A percentile compares a stretch with the other conserved stretches of the same genome.
Evolutionary conservation across 2,113 vertebrate genomes (phyloP).

Genomic region (Alectura lathami): DNA sequence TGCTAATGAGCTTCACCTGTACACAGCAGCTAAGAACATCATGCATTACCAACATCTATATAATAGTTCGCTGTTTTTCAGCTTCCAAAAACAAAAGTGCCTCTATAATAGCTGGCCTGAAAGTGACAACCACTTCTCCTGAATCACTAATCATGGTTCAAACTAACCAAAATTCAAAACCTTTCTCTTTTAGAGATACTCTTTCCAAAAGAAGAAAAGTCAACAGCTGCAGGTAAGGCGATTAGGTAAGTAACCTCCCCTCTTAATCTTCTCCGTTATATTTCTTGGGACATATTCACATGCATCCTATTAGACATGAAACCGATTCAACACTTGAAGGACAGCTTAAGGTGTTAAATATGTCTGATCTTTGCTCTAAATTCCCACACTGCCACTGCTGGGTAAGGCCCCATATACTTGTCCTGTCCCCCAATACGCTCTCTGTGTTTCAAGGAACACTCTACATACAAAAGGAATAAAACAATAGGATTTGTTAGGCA

Average conservation of each 20-base stretch:
- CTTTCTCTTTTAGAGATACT: neutral
- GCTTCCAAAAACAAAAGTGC: neutral
- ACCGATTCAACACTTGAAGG: neutral
- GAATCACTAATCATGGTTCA: neutral
- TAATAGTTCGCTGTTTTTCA: neutral
- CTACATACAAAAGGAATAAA: neutral
- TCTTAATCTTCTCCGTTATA: neutral
- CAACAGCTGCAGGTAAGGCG: neutral
- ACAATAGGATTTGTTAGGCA: neutral
- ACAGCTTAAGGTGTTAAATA: neutral
- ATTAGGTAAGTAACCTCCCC: neutral
- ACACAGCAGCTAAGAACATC: neutral
- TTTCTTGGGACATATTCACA: neutral
- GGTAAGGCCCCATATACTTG: neutral
- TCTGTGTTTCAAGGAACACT: neutral
- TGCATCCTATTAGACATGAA: neutral
- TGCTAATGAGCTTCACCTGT: neutral
- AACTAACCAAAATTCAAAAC: neutral
- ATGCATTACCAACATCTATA: neutral
- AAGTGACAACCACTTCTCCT: neutral
- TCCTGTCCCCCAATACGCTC: neutral
- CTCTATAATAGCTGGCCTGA: neutral
- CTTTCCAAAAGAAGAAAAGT: neutral
- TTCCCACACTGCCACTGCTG: neutral
- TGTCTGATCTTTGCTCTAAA: neutral